phyloP scores from a whole-genome alignment of 2,797 vertebrate genomes.

The Falco biarmicus region DNA sequence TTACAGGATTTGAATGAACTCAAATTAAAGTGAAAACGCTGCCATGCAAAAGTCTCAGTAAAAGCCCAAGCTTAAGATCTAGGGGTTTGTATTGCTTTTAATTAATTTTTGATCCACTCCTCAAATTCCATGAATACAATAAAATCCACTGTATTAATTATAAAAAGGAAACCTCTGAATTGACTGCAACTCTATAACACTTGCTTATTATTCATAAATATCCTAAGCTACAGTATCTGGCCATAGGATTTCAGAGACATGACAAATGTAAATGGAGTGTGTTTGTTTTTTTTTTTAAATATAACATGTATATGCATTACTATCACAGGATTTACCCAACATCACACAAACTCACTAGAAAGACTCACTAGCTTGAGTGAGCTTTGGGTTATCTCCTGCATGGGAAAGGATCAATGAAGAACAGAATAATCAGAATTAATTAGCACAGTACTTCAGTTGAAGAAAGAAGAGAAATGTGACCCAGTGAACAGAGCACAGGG shows the following conservation, averaged over 20 bases:
- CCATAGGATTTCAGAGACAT: neutral
- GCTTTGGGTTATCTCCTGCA: neutral
- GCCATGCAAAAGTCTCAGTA: neutral
- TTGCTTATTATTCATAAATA: neutral
- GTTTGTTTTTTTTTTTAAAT: neutral
- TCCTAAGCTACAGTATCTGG: neutral
- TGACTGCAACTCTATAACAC: neutral
- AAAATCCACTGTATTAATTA: neutral
- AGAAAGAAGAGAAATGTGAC: neutral
- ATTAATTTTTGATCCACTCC: neutral
- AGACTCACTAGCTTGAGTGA: neutral
- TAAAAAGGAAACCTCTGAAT: neutral
- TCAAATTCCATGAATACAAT: neutral
- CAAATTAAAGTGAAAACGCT: neutral
- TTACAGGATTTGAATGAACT: neutral
- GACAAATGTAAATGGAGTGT: neutral
- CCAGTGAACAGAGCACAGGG: neutral
- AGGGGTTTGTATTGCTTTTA: neutral
- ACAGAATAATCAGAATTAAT: neutral
- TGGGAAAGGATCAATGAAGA: neutral
- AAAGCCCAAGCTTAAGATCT: neutral
- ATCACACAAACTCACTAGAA: neutral
- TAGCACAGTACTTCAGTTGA: neutral
- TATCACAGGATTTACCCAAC: neutral
- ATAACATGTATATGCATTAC: neutral